Evolutionary conservation across 2,797 vertebrate species (phyloP).

Genomic region (Spinibarbus caldwelli): DNA sequence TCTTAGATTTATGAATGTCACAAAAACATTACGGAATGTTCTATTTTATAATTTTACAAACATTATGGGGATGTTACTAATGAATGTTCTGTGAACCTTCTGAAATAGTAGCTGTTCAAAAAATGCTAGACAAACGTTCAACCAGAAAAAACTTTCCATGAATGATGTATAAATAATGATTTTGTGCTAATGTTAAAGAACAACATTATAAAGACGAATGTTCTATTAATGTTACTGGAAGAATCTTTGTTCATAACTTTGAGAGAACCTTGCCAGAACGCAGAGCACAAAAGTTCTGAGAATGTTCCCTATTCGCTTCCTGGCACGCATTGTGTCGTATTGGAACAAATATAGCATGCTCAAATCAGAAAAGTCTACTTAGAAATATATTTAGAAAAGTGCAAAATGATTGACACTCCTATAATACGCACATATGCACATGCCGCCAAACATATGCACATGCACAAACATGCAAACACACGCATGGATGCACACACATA

Average conservation of each 20-base stretch:
- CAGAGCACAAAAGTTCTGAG: not conserved
- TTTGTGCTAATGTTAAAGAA: too few relatives aligned
- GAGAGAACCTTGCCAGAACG: not conserved
- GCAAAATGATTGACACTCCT: not conserved
- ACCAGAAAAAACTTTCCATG: too few relatives aligned
- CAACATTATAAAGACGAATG: not conserved
- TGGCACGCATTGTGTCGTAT: not conserved
- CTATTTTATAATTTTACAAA: too few relatives aligned
- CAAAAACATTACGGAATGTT: too few relatives aligned
- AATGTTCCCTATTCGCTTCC: not conserved
- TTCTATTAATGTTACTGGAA: not conserved
- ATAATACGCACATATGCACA: not conserved
- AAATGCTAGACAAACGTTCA: too few relatives aligned
- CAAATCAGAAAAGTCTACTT: not conserved
- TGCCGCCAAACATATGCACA: not conserved
- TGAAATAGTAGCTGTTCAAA: too few relatives aligned
- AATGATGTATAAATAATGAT: too few relatives aligned
- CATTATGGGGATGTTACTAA: too few relatives aligned
- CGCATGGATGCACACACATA: not conserved
- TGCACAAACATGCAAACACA: constrained; percentile 10
- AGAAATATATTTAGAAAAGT: not conserved
- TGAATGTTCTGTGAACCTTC: too few relatives aligned
- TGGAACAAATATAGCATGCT: not conserved
- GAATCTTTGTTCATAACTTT: not conserved
- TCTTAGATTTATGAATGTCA: too few relatives aligned